phyloP scores from a whole-genome alignment of 2,888 invertebrate species.

The Cistogaster globosa region DNA sequence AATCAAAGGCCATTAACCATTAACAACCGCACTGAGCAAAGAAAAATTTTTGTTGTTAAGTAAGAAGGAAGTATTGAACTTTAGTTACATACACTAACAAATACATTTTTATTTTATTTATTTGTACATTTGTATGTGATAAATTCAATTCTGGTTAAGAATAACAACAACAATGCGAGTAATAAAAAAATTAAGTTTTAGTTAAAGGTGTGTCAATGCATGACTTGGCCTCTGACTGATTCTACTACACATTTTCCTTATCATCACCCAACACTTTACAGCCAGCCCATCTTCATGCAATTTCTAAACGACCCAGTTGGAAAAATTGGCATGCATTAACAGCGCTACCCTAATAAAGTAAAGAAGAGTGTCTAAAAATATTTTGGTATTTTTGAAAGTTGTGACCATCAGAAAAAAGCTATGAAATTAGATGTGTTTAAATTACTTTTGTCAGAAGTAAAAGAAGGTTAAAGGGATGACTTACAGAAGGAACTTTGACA shows the following conservation, averaged over 20 bases:
- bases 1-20: slow-evolving; percentile 72
- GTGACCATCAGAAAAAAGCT: too few relatives aligned
- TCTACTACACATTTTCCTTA: slow-evolving; percentile 47
- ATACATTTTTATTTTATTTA: not conserved
- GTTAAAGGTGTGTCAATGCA: slow-evolving; percentile 70
- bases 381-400: too few relatives aligned
- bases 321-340: slow-evolving; percentile 1
- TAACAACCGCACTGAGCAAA: slow-evolving; percentile 57
- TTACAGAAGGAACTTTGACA: too few relatives aligned
- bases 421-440: too few relatives aligned
- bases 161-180: slow-evolving; percentile 58
- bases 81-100: slow-evolving; percentile 35
- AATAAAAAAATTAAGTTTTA: slow-evolving; percentile 56
- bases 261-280: slow-evolving; percentile 27
- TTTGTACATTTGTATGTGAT: slow-evolving; percentile 21
- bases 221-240: slow-evolving; percentile 35
- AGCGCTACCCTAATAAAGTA: too few relatives aligned
- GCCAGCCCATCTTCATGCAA: slow-evolving; percentile 16
- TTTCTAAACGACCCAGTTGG: slow-evolving; percentile 1
- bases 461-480: too few relatives aligned
- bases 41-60: slow-evolving; percentile 9
- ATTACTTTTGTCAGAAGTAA: too few relatives aligned
- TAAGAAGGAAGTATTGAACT: slow-evolving; percentile 63
- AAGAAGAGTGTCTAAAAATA: too few relatives aligned
- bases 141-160: slow-evolving; percentile 68